Evolutionary conservation across 2,888 invertebrate genomes (phyloP), one percentile per base, ranked within the genome.

Genomic region (Dorcus hopei): DNA sequence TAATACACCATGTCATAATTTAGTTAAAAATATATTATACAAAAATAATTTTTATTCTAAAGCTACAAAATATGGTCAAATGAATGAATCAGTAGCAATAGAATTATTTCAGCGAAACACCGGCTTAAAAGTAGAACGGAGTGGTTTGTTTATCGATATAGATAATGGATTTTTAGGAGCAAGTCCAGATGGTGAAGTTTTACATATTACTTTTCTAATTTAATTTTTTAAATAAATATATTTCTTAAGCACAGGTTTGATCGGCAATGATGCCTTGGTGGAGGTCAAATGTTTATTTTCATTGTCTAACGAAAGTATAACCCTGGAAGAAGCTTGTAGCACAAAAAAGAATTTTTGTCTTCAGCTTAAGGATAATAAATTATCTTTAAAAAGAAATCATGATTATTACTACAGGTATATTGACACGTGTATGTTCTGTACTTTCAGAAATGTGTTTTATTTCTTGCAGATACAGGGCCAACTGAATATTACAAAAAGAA

Each of bases 251-350:
- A 9, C 41, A 57, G 57, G 57, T 26, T 43, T 43, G 9, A 38
- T 57, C 5, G 45, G 57, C 7, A 47, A 57, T 19, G 26, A 45
- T 58, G 52, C 40, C 38, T 49, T 52, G 14, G 23, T 48, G 16
- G 61, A 55, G 52, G 55, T 42, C 49, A 60, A 52, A 33, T 57
- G 61, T 38, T 49, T 51, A 19, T 43, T 43, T 53, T 41, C 45
- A 23, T 33, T 48, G 41, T 50, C 49, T 43, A 16, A 38, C 7
- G 19, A 45, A 6, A 41, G 40, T 16, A 14, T 45, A 38, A 26
- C n/a, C 19, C n/a, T 52, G 33, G 9, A 42, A 3, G 47, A 57
- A 11, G 57, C 57, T 3, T 33, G 26, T 33, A 33, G 4, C 3
- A 33, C 26, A 33, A 33, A 33, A 14, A 33, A 33, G 7, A 33